phyloP scores from a whole-genome alignment of 2,888 invertebrate species.

The Blastobasis adustella region DNA sequence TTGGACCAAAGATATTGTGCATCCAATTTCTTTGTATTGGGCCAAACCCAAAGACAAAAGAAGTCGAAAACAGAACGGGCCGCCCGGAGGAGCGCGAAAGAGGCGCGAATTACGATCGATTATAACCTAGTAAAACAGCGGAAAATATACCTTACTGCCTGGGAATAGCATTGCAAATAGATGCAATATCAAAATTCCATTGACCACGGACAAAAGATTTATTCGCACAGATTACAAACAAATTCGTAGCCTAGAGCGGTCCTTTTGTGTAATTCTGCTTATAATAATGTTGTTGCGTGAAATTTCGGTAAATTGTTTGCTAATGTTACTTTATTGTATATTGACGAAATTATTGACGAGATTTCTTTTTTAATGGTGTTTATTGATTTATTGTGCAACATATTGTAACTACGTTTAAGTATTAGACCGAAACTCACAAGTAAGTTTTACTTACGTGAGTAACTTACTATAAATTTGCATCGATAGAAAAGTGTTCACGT shows the following conservation, averaged over 20 bases:
- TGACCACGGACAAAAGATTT: slow-evolving; percentile 25
- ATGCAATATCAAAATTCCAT: slow-evolving; percentile 5
- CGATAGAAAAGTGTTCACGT: too few relatives aligned
- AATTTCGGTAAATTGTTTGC: not conserved
- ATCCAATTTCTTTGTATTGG: too few relatives aligned
- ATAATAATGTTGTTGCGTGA: not conserved
- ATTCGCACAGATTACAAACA: slow-evolving; percentile 30
- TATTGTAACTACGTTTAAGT: too few relatives aligned
- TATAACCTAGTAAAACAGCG: slow-evolving; percentile 7
- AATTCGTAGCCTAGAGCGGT: slow-evolving; percentile 15
- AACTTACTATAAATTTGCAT: too few relatives aligned
- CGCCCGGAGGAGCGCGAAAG: slow-evolving; percentile 43
- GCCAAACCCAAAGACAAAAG: slow-evolving; percentile 38
- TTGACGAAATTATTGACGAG: too few relatives aligned
- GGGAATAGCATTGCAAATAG: not conserved
- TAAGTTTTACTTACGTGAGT: too few relatives aligned
- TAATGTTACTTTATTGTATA: too few relatives aligned
- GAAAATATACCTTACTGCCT: slow-evolving; percentile 4
- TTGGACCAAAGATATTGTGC: too few relatives aligned
- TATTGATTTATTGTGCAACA: too few relatives aligned
- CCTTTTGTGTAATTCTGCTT: slow-evolving; percentile 10
- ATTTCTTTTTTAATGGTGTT: too few relatives aligned
- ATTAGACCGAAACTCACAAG: too few relatives aligned
- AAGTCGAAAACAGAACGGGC: slow-evolving; percentile 46
- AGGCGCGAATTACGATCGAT: slow-evolving; percentile 18